phyloP scores from a whole-genome alignment of 2,113 vertebrate species.

The Pycnonotus jocosus region DNA sequence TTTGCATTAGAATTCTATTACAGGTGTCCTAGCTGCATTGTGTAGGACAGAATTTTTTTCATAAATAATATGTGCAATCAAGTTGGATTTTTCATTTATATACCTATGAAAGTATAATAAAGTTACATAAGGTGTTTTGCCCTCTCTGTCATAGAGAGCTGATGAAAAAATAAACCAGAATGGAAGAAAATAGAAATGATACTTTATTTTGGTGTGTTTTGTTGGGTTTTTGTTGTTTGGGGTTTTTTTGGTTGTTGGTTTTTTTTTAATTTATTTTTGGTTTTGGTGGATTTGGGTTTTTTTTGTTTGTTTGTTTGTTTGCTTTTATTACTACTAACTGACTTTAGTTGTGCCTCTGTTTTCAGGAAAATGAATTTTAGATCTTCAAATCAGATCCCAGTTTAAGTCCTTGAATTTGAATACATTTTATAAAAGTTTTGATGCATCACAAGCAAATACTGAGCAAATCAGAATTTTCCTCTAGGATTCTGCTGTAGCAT shows the following conservation, averaged over 20 bases:
- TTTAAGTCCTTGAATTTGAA: not conserved
- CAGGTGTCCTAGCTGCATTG: not conserved
- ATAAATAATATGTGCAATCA: not conserved
- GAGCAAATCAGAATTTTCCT: not conserved
- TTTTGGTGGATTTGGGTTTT: not conserved
- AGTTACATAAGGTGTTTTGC: not conserved
- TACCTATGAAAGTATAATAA: no score
- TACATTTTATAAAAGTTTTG: not conserved
- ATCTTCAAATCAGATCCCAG: not conserved
- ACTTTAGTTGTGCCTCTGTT: not conserved
- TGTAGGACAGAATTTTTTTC: not conserved
- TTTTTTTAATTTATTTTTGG: no score
- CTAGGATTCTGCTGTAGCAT: not conserved
- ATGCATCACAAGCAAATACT: not conserved
- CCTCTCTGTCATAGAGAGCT: not conserved
- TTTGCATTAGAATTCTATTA: not conserved
- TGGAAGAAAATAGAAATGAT: not conserved
- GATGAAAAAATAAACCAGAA: not conserved
- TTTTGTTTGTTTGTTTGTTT: no score
- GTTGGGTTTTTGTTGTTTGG: rapidly evolving
- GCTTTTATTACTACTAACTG: not conserved
- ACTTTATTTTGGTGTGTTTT: not conserved
- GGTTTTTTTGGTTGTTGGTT: not conserved
- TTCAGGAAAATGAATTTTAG: not conserved
- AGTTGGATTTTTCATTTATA: not conserved